Base-by-base conservation (phyloP, 2,888 invertebrate genomes). In the Anarsia innoxiella region DNA sequence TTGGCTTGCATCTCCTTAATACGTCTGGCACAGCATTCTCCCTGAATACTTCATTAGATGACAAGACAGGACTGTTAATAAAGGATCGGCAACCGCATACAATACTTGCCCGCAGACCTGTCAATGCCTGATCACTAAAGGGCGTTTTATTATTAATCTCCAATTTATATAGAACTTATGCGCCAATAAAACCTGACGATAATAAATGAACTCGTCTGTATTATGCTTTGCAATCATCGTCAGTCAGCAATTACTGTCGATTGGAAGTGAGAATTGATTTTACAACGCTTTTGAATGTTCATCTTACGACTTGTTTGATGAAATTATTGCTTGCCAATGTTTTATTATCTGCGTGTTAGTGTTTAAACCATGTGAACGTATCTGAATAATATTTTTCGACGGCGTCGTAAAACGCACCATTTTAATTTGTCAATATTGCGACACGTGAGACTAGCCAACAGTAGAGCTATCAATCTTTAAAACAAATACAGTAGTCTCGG, bases 31-130 rank as follows among this genome's bases (percentile, higher is more conserved):
- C 13, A 30, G 30, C 10, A 15, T 57, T 56, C 57, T 50, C n/a
- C n/a, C 54, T 77, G 72, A 79, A 80, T 79, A 74, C 76, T 79
- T 80, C 76, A 82, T 82, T 75, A 82, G 74, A 69, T 80, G 80
- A 80, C 74, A 74, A 49, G 60, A 66, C 77, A 59, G 50, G 66
- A 69, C 54, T 56, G 56, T 53, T 69, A 67, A 73, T 71, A 68
- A 68, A 61, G 58, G 56, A 58, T 64, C 65, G 61, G 64, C 56
- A 65, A 60, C 56, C 54, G 47, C 42, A 40, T 52, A 68, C 62
- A 69, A 70, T 56, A 28, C 37, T 16, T 32, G 26, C 33, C 34
- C 34, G 37, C n/a, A n/a, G n/a, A n/a, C 29, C 13, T 26, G 29
- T 40, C 40, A 26, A 36, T 29, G 36, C 23, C 12, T 9, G 12